Percentiles rank a stretch among this genome's conserved stretches.
These are phyloP conservation scores for Oligia latruncula DNA, from an alignment of 2,888 invertebrate species.

Conservation along the genomic window DNA sequence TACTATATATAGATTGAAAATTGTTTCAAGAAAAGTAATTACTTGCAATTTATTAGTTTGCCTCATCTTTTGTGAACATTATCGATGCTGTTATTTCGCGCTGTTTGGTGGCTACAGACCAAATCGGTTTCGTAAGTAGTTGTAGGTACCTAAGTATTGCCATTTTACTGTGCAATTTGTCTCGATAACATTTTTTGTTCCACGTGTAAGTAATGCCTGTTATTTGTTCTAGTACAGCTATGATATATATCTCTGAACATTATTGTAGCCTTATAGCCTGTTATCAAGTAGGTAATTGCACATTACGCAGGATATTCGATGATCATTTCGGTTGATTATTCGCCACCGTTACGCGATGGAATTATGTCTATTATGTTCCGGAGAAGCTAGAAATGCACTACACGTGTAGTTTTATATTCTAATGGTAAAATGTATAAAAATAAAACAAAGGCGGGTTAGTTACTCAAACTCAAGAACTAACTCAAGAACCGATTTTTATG, in stretches of 20 bases:
- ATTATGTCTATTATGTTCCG: background rate
- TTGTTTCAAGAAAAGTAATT: constrained; percentile 40
- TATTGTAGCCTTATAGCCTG: background rate
- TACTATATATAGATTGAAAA: constrained; percentile 22
- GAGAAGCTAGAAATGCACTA: background rate
- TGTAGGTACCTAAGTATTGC: constrained; percentile 23
- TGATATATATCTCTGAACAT: constrained; percentile 18
- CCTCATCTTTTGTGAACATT: constrained; percentile 26
- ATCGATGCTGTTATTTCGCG: constrained; percentile 24
- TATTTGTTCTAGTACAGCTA: constrained; percentile 35
- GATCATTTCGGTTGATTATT: constrained; percentile 13
- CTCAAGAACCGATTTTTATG: too few species aligned
- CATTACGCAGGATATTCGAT: constrained; percentile 13
- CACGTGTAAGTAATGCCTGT: constrained; percentile 31
- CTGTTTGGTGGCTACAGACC: constrained; percentile 6
- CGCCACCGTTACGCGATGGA: background rate
- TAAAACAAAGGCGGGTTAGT: too few species aligned
- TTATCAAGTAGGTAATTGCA: constrained; percentile 33
- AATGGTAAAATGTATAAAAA: background rate
- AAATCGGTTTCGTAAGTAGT: constrained; percentile 32
- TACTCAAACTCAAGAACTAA: too few species aligned
- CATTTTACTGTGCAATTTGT: constrained; percentile 38
- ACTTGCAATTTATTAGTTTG: constrained; percentile 36
- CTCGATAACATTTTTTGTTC: constrained; percentile 32
- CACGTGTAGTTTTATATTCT: background rate